Percentiles rank a stretch among this genome's conserved stretches.
Conservation (phyloP, 1,140 invertebrate species). For the Brachionus angularis region DNA sequence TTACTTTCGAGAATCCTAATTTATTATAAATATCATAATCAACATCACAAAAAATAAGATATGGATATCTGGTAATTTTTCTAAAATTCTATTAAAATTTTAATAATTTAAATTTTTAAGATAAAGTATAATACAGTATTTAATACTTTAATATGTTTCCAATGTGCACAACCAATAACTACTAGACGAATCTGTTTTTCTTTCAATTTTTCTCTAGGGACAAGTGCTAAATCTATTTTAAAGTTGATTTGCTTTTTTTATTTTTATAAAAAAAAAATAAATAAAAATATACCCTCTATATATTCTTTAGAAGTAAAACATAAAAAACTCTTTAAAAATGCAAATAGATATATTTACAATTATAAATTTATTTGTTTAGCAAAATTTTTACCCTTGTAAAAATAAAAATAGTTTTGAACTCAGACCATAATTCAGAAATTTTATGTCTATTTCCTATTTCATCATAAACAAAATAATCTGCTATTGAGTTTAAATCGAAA, state of each 20-base stretch:
- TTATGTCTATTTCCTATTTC: constrained; percentile 11
- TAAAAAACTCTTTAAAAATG: constrained; percentile 20
- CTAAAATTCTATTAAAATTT: constrained; percentile 9
- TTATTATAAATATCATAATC: constrained; percentile 36
- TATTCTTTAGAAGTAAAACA: constrained; percentile 41
- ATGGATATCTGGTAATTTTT: constrained; percentile 25
- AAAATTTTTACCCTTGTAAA: constrained; percentile 25
- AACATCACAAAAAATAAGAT: constrained; percentile 34
- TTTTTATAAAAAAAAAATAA: too few species aligned
- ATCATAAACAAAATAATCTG: constrained; percentile 31
- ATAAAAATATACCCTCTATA: too few species aligned
- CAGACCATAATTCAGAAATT: constrained; percentile 24
- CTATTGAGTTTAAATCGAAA: background rate
- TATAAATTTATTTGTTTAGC: background rate
- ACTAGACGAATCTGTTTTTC: constrained; percentile 35
- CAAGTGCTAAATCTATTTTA: constrained; percentile 26
- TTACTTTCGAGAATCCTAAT: background rate
- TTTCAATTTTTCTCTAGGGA: constrained; percentile 18
- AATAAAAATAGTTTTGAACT: constrained; percentile 37
- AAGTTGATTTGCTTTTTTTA: too few species aligned
- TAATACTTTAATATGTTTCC: constrained; percentile 39
- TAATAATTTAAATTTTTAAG: background rate
- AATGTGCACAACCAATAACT: constrained; percentile 35
- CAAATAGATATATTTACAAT: constrained; percentile 1
- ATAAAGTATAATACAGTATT: too few species aligned